Evolutionary conservation across 2,797 vertebrate genomes (phyloP).

Genomic region (Okamejei kenojei): DNA sequence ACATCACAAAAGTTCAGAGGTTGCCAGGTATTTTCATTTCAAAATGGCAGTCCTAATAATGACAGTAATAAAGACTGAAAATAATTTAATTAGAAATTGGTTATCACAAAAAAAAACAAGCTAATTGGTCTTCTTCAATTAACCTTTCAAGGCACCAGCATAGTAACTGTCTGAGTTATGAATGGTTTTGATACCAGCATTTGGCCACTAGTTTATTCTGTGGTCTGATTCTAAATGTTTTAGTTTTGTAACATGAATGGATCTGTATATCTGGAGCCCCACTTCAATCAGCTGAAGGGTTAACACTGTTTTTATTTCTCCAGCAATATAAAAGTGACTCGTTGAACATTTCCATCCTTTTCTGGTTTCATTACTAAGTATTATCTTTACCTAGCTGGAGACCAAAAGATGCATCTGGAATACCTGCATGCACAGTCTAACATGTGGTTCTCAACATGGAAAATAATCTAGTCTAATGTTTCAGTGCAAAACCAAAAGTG

Average conservation of each 20-base stretch:
- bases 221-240: neutral
- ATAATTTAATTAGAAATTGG: neutral
- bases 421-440: neutral
- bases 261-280: neutral
- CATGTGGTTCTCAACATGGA: neutral
- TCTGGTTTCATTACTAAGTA: too few relatives aligned
- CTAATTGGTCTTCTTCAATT: neutral
- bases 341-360: too few relatives aligned
- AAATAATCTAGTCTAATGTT: too few relatives aligned
- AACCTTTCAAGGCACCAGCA: neutral
- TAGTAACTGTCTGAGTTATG: neutral
- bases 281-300: neutral
- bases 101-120: conserved; percentile 11
- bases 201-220: neutral
- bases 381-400: neutral
- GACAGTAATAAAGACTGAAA: neutral
- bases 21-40: neutral
- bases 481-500: too few relatives aligned
- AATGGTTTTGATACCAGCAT: neutral
- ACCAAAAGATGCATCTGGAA: neutral
- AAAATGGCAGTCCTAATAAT: neutral
- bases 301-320: too few relatives aligned
- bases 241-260: neutral
- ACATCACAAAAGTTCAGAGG: neutral
- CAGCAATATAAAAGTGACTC: too few relatives aligned